Conservation (phyloP, 2,113 vertebrate species). For the Pseudopodoces humilis region DNA sequence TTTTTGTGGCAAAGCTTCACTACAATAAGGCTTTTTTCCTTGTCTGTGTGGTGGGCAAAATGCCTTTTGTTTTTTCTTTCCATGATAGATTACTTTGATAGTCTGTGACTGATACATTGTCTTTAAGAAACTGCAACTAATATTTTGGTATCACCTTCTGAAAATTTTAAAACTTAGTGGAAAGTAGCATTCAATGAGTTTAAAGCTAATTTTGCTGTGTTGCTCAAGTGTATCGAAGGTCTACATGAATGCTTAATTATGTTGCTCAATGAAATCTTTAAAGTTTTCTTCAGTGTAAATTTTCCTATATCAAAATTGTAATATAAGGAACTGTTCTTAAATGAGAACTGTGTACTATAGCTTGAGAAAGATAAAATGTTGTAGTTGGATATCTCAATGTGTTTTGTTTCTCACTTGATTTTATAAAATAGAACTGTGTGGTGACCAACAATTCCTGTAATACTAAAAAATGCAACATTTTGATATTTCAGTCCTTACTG, state of each 20-base stretch:
- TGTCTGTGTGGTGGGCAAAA: background rate
- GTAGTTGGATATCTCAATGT: background rate
- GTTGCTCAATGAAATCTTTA: background rate
- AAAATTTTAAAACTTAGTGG: background rate
- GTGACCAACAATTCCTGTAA: background rate
- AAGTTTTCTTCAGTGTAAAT: background rate
- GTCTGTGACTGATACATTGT: background rate
- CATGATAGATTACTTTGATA: background rate
- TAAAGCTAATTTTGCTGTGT: background rate
- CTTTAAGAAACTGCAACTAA: background rate
- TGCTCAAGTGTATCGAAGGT: background rate
- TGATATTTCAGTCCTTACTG: background rate
- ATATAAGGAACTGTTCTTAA: background rate
- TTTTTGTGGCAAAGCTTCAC: background rate
- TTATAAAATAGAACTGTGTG: background rate
- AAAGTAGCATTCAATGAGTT: background rate
- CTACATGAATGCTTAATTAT: background rate
- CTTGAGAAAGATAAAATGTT: background rate
- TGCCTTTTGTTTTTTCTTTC: background rate
- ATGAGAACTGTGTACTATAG: background rate
- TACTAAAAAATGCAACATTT: background rate
- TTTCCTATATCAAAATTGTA: background rate
- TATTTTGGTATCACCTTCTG: background rate
- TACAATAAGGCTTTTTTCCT: background rate
- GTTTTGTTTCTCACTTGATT: background rate